Conservation (phyloP, 2,797 vertebrate species). For the Carcharodon carcharias region DNA sequence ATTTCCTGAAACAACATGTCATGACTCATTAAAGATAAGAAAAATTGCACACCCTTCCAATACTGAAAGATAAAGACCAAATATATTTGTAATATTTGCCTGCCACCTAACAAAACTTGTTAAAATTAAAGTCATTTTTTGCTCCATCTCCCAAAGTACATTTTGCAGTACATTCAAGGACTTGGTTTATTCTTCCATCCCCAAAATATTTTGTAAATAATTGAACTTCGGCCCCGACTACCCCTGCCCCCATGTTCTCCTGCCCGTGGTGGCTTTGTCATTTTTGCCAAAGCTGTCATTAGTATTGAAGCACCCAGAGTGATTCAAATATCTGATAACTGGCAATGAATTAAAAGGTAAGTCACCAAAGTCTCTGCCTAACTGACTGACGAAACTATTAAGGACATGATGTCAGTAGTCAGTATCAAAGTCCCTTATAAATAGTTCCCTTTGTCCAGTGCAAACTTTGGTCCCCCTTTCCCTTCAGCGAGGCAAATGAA, state of each 20-base stretch:
- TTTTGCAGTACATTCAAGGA: background rate
- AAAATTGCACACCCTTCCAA: background rate
- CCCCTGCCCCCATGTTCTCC: no score
- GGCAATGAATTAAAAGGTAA: background rate
- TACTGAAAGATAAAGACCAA: background rate
- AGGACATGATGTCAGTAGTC: background rate
- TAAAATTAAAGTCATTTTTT: background rate
- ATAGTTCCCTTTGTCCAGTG: background rate
- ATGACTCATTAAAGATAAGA: background rate
- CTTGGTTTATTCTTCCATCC: background rate
- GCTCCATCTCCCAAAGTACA: background rate
- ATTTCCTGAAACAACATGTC: background rate
- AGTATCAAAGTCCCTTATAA: background rate
- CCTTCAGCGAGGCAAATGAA: background rate
- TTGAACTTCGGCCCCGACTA: no score
- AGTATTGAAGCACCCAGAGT: background rate
- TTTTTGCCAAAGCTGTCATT: background rate
- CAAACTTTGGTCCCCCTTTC: background rate
- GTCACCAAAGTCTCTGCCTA: background rate
- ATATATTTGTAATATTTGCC: background rate
- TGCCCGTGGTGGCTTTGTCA: background rate
- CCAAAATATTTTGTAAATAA: background rate
- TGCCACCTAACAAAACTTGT: background rate
- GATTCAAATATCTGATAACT: background rate
- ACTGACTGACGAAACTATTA: background rate